Evolutionary conservation across 2,113 vertebrate species (phyloP).

Genomic region (Phycodurus eques): DNA sequence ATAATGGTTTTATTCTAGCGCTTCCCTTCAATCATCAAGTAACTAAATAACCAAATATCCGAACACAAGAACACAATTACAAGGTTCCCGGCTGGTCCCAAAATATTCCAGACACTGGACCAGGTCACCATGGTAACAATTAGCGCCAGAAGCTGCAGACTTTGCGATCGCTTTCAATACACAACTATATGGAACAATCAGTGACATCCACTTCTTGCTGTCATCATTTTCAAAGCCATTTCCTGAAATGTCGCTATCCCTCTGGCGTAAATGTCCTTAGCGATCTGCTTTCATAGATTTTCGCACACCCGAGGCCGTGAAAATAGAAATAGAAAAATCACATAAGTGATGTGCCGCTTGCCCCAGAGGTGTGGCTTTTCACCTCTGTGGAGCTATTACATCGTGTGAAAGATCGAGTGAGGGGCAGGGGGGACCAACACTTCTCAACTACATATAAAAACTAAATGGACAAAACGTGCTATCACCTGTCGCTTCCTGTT

Average conservation of each 20-base stretch:
- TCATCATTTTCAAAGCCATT: constrained; percentile 8
- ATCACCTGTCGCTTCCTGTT: constrained; percentile 1
- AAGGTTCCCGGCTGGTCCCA: not conserved
- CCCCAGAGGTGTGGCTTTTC: constrained; percentile 27
- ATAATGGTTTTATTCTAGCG: not conserved
- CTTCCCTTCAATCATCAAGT: not conserved
- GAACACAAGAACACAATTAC: not conserved
- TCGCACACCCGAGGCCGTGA: constrained; percentile 32
- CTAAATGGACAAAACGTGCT: not conserved
- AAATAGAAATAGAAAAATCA: constrained; percentile 16
- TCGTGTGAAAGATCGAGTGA: constrained; percentile 25
- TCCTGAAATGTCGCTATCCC: constrained; percentile 45
- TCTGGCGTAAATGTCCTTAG: constrained; percentile 37
- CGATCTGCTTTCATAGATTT: constrained; percentile 27
- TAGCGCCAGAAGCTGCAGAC: too few relatives aligned
- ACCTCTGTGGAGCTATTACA: constrained; percentile 14
- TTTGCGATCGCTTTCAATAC: too few relatives aligned
- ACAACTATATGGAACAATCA: too few relatives aligned
- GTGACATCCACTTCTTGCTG: not conserved
- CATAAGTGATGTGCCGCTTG: constrained; percentile 24
- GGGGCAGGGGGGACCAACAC: not conserved
- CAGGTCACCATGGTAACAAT: not conserved
- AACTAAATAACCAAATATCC: not conserved
- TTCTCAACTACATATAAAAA: not conserved
- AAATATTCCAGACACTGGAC: not conserved